Percentiles rank a stretch among this genome's conserved stretches.
phyloP scores from a whole-genome alignment of 1,140 invertebrate genomes.

The Pinna nobilis region DNA sequence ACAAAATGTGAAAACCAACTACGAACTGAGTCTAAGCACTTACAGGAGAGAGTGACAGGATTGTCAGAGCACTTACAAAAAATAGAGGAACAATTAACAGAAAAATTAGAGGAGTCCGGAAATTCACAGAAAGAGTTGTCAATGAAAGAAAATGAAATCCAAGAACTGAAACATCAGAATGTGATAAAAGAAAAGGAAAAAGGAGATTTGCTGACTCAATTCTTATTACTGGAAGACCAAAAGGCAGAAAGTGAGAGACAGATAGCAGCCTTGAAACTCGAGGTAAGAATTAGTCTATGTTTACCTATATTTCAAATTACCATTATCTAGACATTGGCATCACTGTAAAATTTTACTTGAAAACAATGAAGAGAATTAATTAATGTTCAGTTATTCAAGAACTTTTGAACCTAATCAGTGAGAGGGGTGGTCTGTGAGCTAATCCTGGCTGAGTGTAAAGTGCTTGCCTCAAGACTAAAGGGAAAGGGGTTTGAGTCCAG shows the following conservation, averaged over 20 bases:
- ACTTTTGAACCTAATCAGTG: background rate
- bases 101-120: background rate
- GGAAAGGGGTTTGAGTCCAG: too few relatives aligned
- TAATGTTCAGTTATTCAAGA: background rate
- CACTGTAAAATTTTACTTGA: background rate
- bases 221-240: slow-evolving; percentile 44
- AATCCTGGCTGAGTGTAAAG: too few relatives aligned
- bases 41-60: too few relatives aligned
- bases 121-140: background rate
- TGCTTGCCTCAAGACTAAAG: too few relatives aligned
- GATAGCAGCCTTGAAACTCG: slow-evolving; percentile 30
- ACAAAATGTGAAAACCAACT: background rate
- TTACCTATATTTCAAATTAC: background rate
- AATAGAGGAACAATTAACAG: background rate
- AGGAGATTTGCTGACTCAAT: slow-evolving; percentile 42
- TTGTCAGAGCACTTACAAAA: background rate
- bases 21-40: too few relatives aligned
- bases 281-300: slow-evolving; percentile 27
- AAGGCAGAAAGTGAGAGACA: slow-evolving; percentile 38
- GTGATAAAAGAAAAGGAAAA: slow-evolving; percentile 44
- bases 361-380: background rate
- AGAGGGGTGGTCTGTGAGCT: too few relatives aligned
- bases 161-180: slow-evolving; percentile 29
- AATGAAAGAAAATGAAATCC: background rate
- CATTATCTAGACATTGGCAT: background rate